Percentiles rank a stretch among this genome's conserved stretches.
phyloP scores from a whole-genome alignment of 1,140 invertebrate genomes.

The Saxidomus purpurata region DNA sequence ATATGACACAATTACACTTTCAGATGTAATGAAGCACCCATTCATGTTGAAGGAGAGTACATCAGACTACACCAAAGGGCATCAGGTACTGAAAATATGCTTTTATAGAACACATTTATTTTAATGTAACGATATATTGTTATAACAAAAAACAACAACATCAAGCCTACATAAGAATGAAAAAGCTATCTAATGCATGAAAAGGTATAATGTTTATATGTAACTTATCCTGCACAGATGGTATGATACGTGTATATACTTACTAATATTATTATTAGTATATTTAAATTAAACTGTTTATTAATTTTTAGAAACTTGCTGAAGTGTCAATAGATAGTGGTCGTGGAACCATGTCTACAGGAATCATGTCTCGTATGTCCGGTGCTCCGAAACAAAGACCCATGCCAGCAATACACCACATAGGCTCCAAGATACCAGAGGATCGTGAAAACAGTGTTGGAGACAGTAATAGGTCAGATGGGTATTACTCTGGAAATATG shows the following conservation, averaged over 20 bases:
- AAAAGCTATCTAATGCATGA: too few species aligned
- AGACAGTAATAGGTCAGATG: conserved; percentile 47
- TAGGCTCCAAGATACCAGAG: conserved; percentile 72
- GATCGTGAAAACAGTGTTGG: conserved; percentile 70
- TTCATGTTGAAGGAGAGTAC: conserved; percentile 81
- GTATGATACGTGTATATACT: too few species aligned
- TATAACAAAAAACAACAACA: too few species aligned
- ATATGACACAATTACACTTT: too few species aligned
- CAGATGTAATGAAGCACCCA: conserved; percentile 82
- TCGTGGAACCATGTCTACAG: conserved; percentile 83
- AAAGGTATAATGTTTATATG: too few species aligned
- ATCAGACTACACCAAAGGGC: conserved; percentile 66
- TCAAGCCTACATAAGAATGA: too few species aligned
- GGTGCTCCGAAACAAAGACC: conserved; percentile 64
- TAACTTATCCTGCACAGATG: too few species aligned
- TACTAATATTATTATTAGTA: too few species aligned
- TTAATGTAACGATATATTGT: too few species aligned
- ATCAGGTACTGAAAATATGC: not conserved
- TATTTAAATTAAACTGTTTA: too few species aligned
- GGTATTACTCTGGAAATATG: conserved; percentile 25
- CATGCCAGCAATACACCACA: conserved; percentile 74
- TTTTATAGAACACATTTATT: too few species aligned
- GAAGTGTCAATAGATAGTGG: conserved; percentile 86
- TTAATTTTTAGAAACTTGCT: conserved; percentile 71
- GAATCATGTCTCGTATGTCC: conserved; percentile 66